A percentile compares a stretch with the other conserved stretches of the same genome.
Conservation (phyloP, 35 echinoderm and acorn worm genomes). For the Anneissia japonica region DNA sequence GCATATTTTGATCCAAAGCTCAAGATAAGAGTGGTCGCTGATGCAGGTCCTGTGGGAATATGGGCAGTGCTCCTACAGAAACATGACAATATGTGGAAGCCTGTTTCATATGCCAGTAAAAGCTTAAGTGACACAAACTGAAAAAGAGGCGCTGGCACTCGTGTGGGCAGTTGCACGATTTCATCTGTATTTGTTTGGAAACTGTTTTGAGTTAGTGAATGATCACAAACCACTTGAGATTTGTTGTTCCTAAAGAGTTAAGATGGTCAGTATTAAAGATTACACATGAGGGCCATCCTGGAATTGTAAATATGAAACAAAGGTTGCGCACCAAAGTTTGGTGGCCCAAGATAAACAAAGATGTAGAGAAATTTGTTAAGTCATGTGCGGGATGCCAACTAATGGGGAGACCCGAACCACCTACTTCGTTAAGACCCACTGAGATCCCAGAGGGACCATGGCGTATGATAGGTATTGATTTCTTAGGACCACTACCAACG, state of each 20-base stretch:
- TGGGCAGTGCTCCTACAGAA: slow-evolving; percentile 7
- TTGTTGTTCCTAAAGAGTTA: neutral
- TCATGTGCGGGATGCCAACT: neutral
- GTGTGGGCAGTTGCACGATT: slow-evolving; percentile 18
- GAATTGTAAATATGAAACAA: neutral
- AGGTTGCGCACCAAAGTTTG: neutral
- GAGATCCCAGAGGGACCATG: neutral
- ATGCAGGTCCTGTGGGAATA: slow-evolving; percentile 12
- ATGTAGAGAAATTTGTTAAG: neutral
- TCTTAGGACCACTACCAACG: neutral
- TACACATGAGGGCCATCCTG: neutral
- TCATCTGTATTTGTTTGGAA: slow-evolving; percentile 16
- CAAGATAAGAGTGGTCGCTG: neutral
- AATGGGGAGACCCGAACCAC: neutral
- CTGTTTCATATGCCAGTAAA: slow-evolving; percentile 13
- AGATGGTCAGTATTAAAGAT: neutral
- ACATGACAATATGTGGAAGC: neutral
- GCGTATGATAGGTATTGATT: neutral
- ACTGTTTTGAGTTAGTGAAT: slow-evolving; percentile 4
- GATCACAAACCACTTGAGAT: slow-evolving; percentile 38
- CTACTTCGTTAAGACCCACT: neutral
- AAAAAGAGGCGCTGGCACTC: neutral
- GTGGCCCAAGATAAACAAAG: neutral
- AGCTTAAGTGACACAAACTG: neutral
- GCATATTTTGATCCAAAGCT: neutral